Percentiles rank a stretch among this genome's conserved stretches.
phyloP scores from a whole-genome alignment of 92 coral and sea anemone genomes.

The Ricordea florida region DNA sequence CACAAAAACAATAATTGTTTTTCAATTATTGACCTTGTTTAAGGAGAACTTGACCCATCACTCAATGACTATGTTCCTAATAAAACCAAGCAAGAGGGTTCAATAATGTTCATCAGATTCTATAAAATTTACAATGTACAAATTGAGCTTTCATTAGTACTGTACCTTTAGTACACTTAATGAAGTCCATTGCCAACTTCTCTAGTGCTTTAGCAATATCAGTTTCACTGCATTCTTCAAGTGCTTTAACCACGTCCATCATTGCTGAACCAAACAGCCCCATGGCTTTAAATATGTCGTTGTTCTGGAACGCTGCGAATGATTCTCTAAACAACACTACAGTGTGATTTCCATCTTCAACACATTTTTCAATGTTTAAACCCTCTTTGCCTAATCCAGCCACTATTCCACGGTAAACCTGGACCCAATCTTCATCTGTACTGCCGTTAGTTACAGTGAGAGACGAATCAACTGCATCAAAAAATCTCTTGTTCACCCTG shows the following conservation, averaged over 20 bases:
- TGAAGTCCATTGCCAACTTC: constrained; percentile 74
- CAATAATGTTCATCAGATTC: too few relatives aligned
- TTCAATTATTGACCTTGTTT: too few relatives aligned
- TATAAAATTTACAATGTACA: too few relatives aligned
- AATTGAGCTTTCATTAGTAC: background rate
- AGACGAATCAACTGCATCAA: constrained; percentile 74
- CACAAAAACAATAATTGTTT: too few relatives aligned
- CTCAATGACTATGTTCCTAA: too few relatives aligned
- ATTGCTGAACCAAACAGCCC: constrained; percentile 73
- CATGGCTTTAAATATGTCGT: constrained; percentile 63
- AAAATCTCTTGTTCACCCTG: constrained; percentile 62
- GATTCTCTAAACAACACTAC: constrained; percentile 74
- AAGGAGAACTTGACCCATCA: too few relatives aligned
- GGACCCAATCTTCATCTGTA: constrained; percentile 76
- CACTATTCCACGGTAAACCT: constrained; percentile 79
- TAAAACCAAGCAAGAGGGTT: too few relatives aligned
- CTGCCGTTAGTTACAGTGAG: constrained; percentile 65
- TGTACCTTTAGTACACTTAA: constrained; percentile 68
- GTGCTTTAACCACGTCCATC: constrained; percentile 70
- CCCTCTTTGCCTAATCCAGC: constrained; percentile 76
- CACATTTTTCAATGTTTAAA: constrained; percentile 78
- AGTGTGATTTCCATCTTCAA: constrained; percentile 82
- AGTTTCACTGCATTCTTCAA: constrained; percentile 74
- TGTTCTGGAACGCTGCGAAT: constrained; percentile 76
- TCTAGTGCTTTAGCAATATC: constrained; percentile 79